Percentiles rank a stretch among this genome's conserved stretches.
phyloP scores from a whole-genome alignment of 2,888 invertebrate genomes.

The Athalia circularis region DNA sequence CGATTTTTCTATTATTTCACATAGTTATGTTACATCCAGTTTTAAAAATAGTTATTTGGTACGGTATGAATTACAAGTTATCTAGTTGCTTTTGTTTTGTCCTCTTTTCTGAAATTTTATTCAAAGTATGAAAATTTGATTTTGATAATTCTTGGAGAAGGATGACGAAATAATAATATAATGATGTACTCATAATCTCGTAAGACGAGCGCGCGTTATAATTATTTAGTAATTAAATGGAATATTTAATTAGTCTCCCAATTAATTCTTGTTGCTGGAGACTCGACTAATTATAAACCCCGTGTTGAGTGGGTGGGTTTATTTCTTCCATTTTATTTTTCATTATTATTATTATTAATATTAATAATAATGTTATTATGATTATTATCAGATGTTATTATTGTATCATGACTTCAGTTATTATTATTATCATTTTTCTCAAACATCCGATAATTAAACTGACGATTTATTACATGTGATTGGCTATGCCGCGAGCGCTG shows the following conservation, averaged over 20 bases:
- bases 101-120: too few species aligned
- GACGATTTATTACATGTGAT: conserved; percentile 30
- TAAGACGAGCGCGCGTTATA: conserved; percentile 9
- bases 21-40: too few species aligned
- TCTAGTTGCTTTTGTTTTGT: too few species aligned
- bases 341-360: background rate
- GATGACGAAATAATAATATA: too few species aligned
- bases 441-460: conserved; percentile 27
- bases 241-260: conserved; percentile 43
- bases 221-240: conserved; percentile 40
- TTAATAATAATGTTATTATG: background rate
- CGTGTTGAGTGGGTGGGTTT: conserved; percentile 45
- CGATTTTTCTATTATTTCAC: too few species aligned
- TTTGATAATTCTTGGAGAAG: too few species aligned
- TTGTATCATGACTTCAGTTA: too few species aligned
- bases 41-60: too few species aligned
- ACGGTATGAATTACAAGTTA: too few species aligned
- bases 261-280: conserved; percentile 15
- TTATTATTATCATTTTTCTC: conserved; percentile 46
- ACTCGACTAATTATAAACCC: conserved; percentile 48
- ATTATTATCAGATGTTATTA: conserved; percentile 39
- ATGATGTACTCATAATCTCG: background rate
- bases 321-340: background rate
- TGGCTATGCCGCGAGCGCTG: too few species aligned
- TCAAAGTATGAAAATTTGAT: too few species aligned